Evolutionary conservation across 1,140 invertebrate genomes (phyloP).

Genomic region (Pteromalus puparum): DNA sequence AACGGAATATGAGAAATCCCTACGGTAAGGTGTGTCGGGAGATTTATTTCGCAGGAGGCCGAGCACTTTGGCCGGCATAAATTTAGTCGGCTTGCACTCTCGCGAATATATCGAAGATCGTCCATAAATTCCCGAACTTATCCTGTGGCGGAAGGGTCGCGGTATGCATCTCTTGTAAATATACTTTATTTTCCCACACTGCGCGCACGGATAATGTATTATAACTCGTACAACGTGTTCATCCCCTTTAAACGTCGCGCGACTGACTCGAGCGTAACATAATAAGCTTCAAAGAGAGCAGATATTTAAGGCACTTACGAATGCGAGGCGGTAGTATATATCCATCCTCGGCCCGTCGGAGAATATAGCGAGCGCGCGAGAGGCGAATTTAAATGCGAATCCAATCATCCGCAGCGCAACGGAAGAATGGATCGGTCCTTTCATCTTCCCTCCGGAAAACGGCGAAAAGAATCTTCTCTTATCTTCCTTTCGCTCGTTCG

Average conservation of each 20-base stretch:
- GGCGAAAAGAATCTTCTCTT: neutral
- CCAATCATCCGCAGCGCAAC: neutral
- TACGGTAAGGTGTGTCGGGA: neutral
- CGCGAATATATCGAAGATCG: slow-evolving; percentile 31
- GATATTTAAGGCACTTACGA: neutral
- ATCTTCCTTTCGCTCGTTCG: neutral
- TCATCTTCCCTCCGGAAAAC: slow-evolving; percentile 5
- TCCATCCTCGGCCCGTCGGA: neutral
- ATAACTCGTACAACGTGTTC: neutral
- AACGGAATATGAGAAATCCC: neutral
- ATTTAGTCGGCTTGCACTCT: neutral
- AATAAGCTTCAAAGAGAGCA: neutral
- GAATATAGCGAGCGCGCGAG: neutral
- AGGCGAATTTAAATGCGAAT: slow-evolving; percentile 6
- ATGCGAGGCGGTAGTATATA: neutral
- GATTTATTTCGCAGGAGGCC: slow-evolving; percentile 23
- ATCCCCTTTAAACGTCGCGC: neutral
- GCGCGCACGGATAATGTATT: neutral
- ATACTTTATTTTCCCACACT: neutral
- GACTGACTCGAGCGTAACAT: neutral
- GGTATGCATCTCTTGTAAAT: neutral
- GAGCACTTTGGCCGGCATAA: slow-evolving; percentile 4
- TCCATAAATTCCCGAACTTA: slow-evolving; percentile 37
- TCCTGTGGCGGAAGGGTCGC: neutral
- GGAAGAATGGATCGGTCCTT: slow-evolving; percentile 16